Conservation (phyloP, 2,113 vertebrate species). For the Laticauda laticaudata region DNA sequence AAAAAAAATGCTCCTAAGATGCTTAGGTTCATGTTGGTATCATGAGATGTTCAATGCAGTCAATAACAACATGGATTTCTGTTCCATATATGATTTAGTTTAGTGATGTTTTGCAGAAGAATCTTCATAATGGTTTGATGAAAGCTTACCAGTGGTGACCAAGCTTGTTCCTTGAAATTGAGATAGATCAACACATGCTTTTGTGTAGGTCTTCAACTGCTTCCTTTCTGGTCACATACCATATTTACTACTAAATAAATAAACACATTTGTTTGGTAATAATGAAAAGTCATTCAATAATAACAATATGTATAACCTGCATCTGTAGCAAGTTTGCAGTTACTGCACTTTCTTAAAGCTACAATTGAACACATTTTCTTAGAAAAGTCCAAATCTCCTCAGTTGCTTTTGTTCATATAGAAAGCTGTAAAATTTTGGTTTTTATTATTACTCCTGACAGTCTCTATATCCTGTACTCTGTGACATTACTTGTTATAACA, state of each 20-base stretch:
- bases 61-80: neutral
- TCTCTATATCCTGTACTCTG: neutral
- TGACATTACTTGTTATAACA: neutral
- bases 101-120: neutral
- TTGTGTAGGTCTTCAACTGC: neutral
- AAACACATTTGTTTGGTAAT: neutral
- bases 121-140: neutral
- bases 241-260: neutral
- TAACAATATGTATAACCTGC: neutral
- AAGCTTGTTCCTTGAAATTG: neutral
- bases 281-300: neutral
- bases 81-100: neutral
- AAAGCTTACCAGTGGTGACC: neutral
- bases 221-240: neutral
- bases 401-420: neutral
- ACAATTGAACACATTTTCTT: neutral
- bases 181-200: neutral
- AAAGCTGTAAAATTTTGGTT: neutral
- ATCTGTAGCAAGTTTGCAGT: neutral
- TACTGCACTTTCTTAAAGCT: neutral
- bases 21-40: neutral
- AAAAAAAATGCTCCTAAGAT: neutral
- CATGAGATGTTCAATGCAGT: neutral
- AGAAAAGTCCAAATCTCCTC: neutral
- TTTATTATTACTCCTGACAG: neutral